phyloP scores from a whole-genome alignment of 2,113 vertebrate species.

The Amazona vittata region DNA sequence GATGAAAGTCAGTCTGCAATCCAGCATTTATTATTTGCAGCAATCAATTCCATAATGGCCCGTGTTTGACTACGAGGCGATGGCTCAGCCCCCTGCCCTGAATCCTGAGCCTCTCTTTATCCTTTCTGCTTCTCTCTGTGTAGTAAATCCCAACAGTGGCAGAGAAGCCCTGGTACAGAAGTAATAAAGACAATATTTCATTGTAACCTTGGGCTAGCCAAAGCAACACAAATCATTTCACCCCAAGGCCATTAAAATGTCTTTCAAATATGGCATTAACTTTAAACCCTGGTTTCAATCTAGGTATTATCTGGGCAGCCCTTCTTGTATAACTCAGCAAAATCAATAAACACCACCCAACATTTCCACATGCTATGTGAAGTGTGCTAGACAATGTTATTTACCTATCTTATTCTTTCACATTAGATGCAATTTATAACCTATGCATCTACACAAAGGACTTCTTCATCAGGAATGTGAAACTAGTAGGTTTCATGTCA shows the following conservation, averaged over 20 bases:
- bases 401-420: background rate
- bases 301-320: background rate
- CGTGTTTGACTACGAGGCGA: background rate
- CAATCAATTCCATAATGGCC: slow-evolving; percentile 31
- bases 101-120: slow-evolving; percentile 9
- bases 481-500: background rate
- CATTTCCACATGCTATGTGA: background rate
- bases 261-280: slow-evolving; percentile 9
- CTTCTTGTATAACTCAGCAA: slow-evolving; percentile 3
- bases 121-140: background rate
- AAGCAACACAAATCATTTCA: slow-evolving; percentile 54
- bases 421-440: background rate
- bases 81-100: background rate
- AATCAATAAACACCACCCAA: slow-evolving; percentile 29
- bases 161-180: background rate
- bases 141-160: slow-evolving; percentile 24
- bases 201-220: slow-evolving; percentile 39
- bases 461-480: background rate
- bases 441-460: background rate
- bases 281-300: slow-evolving; percentile 23
- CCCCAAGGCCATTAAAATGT: slow-evolving; percentile 41
- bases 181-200: slow-evolving; percentile 55
- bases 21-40: slow-evolving; percentile 45
- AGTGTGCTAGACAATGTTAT: background rate
- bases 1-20: slow-evolving; percentile 55